Evolutionary conservation across 2,888 invertebrate species (phyloP), one percentile per base, ranked within the genome.

Genomic region (Antheraea yamamai): DNA sequence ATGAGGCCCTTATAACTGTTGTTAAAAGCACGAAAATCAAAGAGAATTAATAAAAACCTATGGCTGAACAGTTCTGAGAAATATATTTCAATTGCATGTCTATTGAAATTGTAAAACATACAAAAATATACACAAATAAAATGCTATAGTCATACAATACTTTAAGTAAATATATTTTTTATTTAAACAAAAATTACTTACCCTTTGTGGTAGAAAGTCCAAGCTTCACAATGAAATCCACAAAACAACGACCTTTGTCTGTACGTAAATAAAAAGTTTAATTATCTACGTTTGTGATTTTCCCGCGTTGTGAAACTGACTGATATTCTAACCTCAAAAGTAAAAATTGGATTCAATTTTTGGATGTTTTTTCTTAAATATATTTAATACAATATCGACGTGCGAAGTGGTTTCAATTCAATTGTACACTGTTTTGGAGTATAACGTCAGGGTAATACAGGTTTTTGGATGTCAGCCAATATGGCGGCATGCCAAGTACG

Each of bases 401-500:
- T 88, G 84, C 81, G 87, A 81, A 78, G 87, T 78, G 87, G 83
- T 85, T 86, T 87, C 84, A 86, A 86, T 87, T 84, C 78, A 82
- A 80, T 77, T 79, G 83, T 82, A 83, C 82, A 94, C 94, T 94
- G 93, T 86, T 86, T 84, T 81, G 74, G 78, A 76, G 77, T 77
- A 76, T 76, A 77, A 78, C 78, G 79, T 82, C 77, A 82, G 84
- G 81, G 81, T 81, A 79, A 81, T 80, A 80, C 82, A 80, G 82
- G 79, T 83, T 80, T 77, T 84, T 92, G 95, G 95, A 89, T 77
- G 73, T 8, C 75, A 75, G 90, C 95, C 95, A 95, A 94, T 47
- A 88, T 95, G 96, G 96, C 92, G 47, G 1, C 1, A 0, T 81
- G 95, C 96, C 96, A 96, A 96, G 89, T 93, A 95, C 95, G 95